Evolutionary conservation across 1,140 invertebrate genomes (phyloP), one percentile per base, ranked within the genome.

Genomic region (Caenorhabditis remanei): DNA sequence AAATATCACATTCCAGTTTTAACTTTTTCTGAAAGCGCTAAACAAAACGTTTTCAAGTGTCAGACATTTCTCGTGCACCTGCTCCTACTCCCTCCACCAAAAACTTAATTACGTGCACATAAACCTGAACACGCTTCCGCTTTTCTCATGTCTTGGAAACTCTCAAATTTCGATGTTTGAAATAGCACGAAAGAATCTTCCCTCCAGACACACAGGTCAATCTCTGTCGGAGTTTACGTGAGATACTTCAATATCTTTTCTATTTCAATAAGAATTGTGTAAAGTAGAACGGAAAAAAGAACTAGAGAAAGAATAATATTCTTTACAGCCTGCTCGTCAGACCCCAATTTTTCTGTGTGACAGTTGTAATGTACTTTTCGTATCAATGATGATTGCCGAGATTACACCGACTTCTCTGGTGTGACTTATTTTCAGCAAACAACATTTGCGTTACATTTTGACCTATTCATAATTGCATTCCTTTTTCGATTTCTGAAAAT

Each of bases 211-310:
- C 7, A 79, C 46, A 48, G 46, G 65, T 71, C 65, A 71, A 71
- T 32, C 19, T n/a, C 53, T 24, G 43, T 13, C n/a, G 46, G 46
- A 48, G 5, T n/a, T 43, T 71, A 71, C 65, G 65, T 71, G 65
- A 46, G 65, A 48, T 71, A 4, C 65, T 71, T 71, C 65, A 71
- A 71, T 71, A 71, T 71, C 40, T 24, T n/a, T 50, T 79, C 11
- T 8, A 7, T 75, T 13, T 79, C 40, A 40, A 32, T 13, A 50
- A 50, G n/a, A 79, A 53, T 32, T 53, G 71, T 79, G 71, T 79
- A 79, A 79, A 79, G 71, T 79, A n/a, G 71, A 67, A 67, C 63
- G 40, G 40, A 50, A 79, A 79, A 79, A 79, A 50, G 11, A 79
- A 53, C 50, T 53, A 16, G 5, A 14, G 50, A 14, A 11, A 53